Evolutionary conservation across 2,888 invertebrate species (phyloP).

Genomic region (Neuroscelio doddi): DNA sequence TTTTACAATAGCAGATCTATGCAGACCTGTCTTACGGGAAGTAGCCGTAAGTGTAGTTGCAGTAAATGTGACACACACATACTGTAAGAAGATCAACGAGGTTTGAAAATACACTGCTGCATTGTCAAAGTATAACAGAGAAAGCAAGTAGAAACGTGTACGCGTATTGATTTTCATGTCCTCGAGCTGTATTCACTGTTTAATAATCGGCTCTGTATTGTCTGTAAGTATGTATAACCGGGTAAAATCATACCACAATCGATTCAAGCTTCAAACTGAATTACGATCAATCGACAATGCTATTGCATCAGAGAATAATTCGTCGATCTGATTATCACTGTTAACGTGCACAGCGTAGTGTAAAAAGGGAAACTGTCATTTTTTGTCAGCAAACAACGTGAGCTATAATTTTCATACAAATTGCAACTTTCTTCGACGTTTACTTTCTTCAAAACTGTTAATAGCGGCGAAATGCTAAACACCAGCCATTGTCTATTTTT

Average conservation of each 20-base stretch:
- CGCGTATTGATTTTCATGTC: conserved; percentile 60
- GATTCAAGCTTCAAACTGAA: conserved; percentile 42
- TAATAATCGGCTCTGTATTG: conserved; percentile 57
- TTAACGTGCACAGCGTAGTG: no score
- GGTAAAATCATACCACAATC: conserved; percentile 55
- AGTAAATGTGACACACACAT: neutral
- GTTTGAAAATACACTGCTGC: neutral
- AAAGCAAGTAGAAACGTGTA: conserved; percentile 22
- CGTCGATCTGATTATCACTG: conserved; percentile 29
- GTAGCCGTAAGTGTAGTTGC: neutral
- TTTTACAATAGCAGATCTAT: conserved; percentile 15
- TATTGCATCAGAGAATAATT: conserved; percentile 33
- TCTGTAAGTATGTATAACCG: conserved; percentile 52
- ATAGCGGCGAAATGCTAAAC: no score
- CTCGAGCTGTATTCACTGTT: conserved; percentile 49
- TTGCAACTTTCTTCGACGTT: conserved; percentile 18
- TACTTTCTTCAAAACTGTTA: no score
- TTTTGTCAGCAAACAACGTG: conserved; percentile 15
- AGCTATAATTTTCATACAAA: conserved; percentile 40
- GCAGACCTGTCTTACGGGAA: conserved; percentile 1
- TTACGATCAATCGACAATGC: conserved; percentile 34
- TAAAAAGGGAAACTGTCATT: no score
- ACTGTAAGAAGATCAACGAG: neutral
- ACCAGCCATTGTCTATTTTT: no score
- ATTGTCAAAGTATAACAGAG: conserved; percentile 6